phyloP scores from a whole-genome alignment of 2,888 invertebrate genomes.

The Cremastinae sp. region DNA sequence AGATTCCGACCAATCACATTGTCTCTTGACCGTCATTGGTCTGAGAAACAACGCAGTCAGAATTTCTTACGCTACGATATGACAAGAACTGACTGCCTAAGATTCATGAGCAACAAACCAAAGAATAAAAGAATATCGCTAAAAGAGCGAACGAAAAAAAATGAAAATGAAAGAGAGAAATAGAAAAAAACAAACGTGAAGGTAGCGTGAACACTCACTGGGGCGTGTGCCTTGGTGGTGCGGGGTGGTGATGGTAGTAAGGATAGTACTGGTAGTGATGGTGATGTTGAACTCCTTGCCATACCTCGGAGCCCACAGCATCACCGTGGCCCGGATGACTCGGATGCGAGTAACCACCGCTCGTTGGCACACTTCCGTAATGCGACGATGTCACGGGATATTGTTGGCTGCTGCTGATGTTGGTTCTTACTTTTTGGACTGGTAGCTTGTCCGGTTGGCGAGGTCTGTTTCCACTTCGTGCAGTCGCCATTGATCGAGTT shows the following conservation, averaged over 20 bases:
- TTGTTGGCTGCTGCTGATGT: conserved; percentile 75
- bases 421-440: conserved; percentile 70
- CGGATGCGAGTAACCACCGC: conserved; percentile 75
- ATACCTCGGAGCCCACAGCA: conserved; percentile 83
- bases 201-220: conserved; percentile 82
- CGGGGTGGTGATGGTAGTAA: conserved; percentile 83
- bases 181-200: conserved; percentile 71
- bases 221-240: conserved; percentile 81
- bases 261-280: conserved; percentile 86
- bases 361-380: conserved; percentile 69
- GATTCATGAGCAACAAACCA: not conserved
- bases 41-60: no score
- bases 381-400: conserved; percentile 76
- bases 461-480: conserved; percentile 79
- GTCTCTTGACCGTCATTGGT: no score
- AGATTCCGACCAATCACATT: no score
- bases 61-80: no score
- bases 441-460: conserved; percentile 72
- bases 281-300: conserved; percentile 82
- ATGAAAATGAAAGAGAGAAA: conserved; percentile 17
- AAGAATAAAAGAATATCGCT: not conserved
- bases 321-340: conserved; percentile 78
- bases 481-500: conserved; percentile 80
- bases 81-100: no score
- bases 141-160: conserved; percentile 16